Evolutionary conservation across 1,140 invertebrate genomes (phyloP).

Genomic region (Oppia nitens): DNA sequence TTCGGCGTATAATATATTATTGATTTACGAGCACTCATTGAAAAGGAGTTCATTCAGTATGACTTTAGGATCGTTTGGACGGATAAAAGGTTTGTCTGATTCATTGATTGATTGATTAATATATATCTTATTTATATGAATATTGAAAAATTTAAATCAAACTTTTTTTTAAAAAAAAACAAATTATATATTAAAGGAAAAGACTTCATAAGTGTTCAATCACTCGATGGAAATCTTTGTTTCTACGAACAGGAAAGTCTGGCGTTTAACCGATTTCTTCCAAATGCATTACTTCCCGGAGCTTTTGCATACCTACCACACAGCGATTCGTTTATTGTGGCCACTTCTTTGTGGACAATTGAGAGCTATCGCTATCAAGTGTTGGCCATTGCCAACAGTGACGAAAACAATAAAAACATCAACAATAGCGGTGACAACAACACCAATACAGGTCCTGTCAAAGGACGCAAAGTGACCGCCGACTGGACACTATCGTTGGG

Average conservation of each 20-base stretch:
- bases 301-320: slow-evolving; percentile 54
- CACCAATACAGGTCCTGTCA: background rate
- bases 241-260: slow-evolving; percentile 78
- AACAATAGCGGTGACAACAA: background rate
- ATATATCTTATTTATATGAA: background rate
- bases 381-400: slow-evolving; percentile 28
- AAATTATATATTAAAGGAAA: slow-evolving; percentile 29
- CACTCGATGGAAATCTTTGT: slow-evolving; percentile 57
- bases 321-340: slow-evolving; percentile 60
- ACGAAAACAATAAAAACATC: background rate
- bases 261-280: slow-evolving; percentile 51
- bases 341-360: slow-evolving; percentile 50
- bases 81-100: slow-evolving; percentile 39
- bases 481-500: slow-evolving; percentile 62
- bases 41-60: slow-evolving; percentile 39
- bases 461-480: slow-evolving; percentile 19
- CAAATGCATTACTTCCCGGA: slow-evolving; percentile 55
- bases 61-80: slow-evolving; percentile 61
- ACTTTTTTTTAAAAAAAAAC: background rate
- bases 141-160: background rate
- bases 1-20: slow-evolving; percentile 29
- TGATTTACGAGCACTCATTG: slow-evolving; percentile 34
- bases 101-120: background rate
- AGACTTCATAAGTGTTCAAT: slow-evolving; percentile 71
- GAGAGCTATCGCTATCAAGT: slow-evolving; percentile 57